Percentiles rank a stretch among this genome's conserved stretches.
These are phyloP conservation scores for Palythoa grandiflora DNA, from an alignment of 92 coral and sea anemone species.

Conservation along the genomic window DNA sequence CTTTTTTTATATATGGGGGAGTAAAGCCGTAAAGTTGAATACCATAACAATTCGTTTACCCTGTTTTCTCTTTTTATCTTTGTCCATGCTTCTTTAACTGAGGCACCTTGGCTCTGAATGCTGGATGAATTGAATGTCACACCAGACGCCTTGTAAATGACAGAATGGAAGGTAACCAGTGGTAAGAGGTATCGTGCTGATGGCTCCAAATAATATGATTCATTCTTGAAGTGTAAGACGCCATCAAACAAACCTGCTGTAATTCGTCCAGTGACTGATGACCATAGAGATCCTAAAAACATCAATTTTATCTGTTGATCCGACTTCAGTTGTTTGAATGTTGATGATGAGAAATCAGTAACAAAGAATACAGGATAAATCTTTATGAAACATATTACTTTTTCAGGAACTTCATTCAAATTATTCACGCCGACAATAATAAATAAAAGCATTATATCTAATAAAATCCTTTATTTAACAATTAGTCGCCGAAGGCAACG, in stretches of 20 bases:
- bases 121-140: conserved; percentile 55
- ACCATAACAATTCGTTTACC: neutral
- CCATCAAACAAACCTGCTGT: conserved; percentile 79
- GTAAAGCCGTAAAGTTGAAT: too few species aligned
- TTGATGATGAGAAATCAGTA: neutral
- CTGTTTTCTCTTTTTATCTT: neutral
- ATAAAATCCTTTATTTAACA: too few species aligned
- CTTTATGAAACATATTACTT: too few species aligned
- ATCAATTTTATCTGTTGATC: neutral
- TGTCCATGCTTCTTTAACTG: neutral
- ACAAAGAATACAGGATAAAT: neutral
- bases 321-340: neutral
- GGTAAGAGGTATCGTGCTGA: conserved; percentile 56
- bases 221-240: conserved; percentile 59
- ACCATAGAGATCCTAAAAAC: conserved; percentile 64
- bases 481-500: too few species aligned
- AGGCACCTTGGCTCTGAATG: conserved; percentile 34
- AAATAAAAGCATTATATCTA: too few species aligned
- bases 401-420: too few species aligned
- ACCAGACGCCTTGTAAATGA: conserved; percentile 63
- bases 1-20: too few species aligned
- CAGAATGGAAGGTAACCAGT: conserved; percentile 69
- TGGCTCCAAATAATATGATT: conserved; percentile 75
- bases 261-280: conserved; percentile 80
- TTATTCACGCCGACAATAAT: too few species aligned